Conservation (phyloP, 1,140 invertebrate species). For the Cheumatopsyche charites region DNA sequence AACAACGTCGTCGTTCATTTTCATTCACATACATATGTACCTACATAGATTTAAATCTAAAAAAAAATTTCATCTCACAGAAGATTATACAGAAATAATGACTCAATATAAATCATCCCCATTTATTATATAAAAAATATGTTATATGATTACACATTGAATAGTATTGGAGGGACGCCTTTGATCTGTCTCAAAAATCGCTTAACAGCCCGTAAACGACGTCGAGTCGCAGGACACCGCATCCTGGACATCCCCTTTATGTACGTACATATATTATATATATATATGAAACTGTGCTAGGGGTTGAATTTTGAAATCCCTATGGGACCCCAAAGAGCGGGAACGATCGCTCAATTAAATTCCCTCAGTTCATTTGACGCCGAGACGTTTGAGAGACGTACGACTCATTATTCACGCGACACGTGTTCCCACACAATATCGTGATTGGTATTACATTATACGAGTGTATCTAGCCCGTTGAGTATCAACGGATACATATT, state of each 20-base stretch:
- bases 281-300: not conserved
- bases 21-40: no score
- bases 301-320: not conserved
- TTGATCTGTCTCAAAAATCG: conserved; percentile 1
- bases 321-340: not conserved
- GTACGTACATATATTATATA: not conserved
- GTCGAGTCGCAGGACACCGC: not conserved
- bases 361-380: conserved; percentile 35
- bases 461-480: no score
- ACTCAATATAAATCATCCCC: no score
- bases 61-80: no score
- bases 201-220: not conserved
- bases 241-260: not conserved
- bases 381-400: conserved; percentile 31
- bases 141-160: no score
- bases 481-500: no score
- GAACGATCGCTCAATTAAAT: conserved; percentile 41
- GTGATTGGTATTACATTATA: not conserved
- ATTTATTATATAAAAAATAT: no score
- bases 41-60: no score
- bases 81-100: no score
- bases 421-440: conserved; percentile 15
- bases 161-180: not conserved
- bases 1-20: no score
- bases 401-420: conserved; percentile 1